These are phyloP conservation scores for Scaptomyza montana DNA, from an alignment of 1,140 invertebrate species.

Conservation along the genomic window DNA sequence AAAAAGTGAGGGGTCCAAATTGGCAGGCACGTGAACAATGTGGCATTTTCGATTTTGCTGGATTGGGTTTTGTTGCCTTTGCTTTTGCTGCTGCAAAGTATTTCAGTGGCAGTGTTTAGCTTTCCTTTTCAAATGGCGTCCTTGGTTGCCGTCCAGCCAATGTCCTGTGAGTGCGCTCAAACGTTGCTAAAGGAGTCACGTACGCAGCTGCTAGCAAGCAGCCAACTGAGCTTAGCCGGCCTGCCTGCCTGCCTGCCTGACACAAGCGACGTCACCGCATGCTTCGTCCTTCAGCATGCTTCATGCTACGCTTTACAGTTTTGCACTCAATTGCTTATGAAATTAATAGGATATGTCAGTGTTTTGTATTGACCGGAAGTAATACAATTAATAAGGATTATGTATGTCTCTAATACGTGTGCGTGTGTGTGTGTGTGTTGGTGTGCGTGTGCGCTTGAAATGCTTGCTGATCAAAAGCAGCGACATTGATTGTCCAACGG, in stretches of 20 bases:
- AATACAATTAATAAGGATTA: constrained; percentile 83
- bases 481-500: constrained; percentile 71
- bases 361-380: constrained; percentile 83
- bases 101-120: constrained; percentile 21
- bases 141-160: constrained; percentile 38
- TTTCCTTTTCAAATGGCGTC: constrained; percentile 30
- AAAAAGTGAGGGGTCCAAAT: background rate
- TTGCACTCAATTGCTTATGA: constrained; percentile 83
- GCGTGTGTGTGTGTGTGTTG: constrained; percentile 27
- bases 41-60: constrained; percentile 70
- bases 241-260: constrained; percentile 2
- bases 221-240: constrained; percentile 8
- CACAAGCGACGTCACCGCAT: background rate
- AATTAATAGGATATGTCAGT: constrained; percentile 83
- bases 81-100: constrained; percentile 1
- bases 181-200: constrained; percentile 78
- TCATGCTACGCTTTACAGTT: constrained; percentile 71
- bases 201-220: constrained; percentile 50
- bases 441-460: constrained; percentile 29
- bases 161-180: constrained; percentile 73
- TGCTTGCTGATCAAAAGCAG: constrained; percentile 33
- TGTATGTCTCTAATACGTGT: constrained; percentile 55
- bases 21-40: constrained; percentile 73
- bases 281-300: constrained; percentile 11
- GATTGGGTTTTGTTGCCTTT: no score